phyloP scores from a whole-genome alignment of 2,888 invertebrate genomes.

The Torymus auratus region DNA sequence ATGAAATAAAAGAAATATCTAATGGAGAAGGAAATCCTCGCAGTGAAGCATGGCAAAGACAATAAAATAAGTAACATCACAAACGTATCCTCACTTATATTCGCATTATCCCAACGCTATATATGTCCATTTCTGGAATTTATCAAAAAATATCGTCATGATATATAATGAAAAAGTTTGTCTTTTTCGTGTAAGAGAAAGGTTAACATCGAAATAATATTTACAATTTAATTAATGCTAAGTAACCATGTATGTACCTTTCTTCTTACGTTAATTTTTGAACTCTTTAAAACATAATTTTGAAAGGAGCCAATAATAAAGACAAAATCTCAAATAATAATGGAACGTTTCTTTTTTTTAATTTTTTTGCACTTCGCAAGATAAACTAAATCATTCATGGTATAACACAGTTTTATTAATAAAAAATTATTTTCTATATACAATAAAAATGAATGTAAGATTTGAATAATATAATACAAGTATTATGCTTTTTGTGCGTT shows the following conservation, averaged over 20 bases:
- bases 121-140: slow-evolving; percentile 1
- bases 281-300: slow-evolving; percentile 12
- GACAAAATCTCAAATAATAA: slow-evolving; percentile 34
- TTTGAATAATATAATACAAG: slow-evolving; percentile 44
- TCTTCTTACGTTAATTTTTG: neutral
- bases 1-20: slow-evolving; percentile 32
- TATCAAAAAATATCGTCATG: slow-evolving; percentile 3
- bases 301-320: slow-evolving; percentile 12
- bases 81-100: slow-evolving; percentile 24
- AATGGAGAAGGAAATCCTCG: slow-evolving; percentile 56
- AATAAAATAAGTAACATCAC: slow-evolving; percentile 51
- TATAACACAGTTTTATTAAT: slow-evolving; percentile 50
- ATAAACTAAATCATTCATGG: slow-evolving; percentile 42
- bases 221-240: slow-evolving; percentile 42
- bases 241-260: neutral
- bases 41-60: slow-evolving; percentile 45
- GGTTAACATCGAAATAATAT: slow-evolving; percentile 39
- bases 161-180: slow-evolving; percentile 25
- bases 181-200: slow-evolving; percentile 36
- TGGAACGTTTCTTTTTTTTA: slow-evolving; percentile 43
- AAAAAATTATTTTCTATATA: slow-evolving; percentile 46
- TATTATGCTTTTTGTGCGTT: slow-evolving; percentile 15
- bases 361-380: slow-evolving; percentile 38
- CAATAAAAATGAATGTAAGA: slow-evolving; percentile 30
- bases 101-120: slow-evolving; percentile 3